phyloP scores from a whole-genome alignment of 2,888 invertebrate species.

The Polia nebulosa region DNA sequence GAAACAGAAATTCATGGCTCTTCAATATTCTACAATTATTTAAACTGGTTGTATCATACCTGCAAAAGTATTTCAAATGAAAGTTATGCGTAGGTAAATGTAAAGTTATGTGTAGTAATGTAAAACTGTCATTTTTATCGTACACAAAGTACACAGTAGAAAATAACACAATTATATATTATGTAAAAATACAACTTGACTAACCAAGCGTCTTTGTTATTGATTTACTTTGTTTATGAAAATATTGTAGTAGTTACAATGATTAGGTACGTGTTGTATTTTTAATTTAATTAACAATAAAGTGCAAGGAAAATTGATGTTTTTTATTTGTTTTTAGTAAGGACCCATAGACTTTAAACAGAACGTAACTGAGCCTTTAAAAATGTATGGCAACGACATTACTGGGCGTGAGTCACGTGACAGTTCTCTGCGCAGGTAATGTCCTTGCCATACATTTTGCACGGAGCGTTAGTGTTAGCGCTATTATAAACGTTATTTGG shows the following conservation, averaged over 20 bases:
- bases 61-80: constrained; percentile 1
- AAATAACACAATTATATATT: not conserved
- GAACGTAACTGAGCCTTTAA: not conserved
- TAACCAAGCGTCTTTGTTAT: constrained; percentile 4
- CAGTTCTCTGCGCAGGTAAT: too few species aligned
- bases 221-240: constrained; percentile 34
- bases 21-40: not conserved
- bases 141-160: constrained; percentile 1
- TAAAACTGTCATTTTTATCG: not conserved
- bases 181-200: constrained; percentile 4
- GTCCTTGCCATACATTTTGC: too few species aligned
- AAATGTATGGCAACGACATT: too few species aligned
- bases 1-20: not conserved
- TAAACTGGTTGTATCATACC: not conserved
- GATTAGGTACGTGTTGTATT: constrained; percentile 35
- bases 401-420: too few species aligned
- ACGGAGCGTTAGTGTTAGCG: too few species aligned
- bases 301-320: constrained; percentile 33
- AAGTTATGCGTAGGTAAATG: too few species aligned
- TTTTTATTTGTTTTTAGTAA: constrained; percentile 3
- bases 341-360: not conserved
- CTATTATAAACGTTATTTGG: too few species aligned
- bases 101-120: too few species aligned
- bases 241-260: constrained; percentile 32
- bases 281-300: constrained; percentile 41